These are phyloP conservation scores for Thyatira batis DNA, from an alignment of 2,888 invertebrate species.

Conservation along the genomic window DNA sequence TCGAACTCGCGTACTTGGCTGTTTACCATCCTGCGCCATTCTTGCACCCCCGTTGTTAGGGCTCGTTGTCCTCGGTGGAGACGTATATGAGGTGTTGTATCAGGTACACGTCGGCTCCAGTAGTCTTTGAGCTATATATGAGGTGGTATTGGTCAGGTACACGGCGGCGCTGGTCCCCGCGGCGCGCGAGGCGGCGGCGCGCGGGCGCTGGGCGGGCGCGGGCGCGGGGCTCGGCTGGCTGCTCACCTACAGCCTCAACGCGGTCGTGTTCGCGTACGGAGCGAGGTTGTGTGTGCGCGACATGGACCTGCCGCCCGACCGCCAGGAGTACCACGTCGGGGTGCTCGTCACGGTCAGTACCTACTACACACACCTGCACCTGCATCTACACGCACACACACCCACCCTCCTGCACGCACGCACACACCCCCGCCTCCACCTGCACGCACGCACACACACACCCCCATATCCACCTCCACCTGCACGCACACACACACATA, in stretches of 20 bases:
- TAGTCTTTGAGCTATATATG: neutral
- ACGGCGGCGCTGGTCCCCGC: conserved; percentile 78
- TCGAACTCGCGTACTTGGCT: too few species aligned
- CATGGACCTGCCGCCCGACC: conserved; percentile 77
- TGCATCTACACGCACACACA: too few species aligned
- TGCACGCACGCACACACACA: too few species aligned
- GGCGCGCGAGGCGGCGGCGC: conserved; percentile 78
- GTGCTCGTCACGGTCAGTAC: conserved; percentile 85
- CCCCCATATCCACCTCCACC: too few species aligned
- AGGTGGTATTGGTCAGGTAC: conserved; percentile 70
- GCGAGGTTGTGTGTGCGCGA: conserved; percentile 85
- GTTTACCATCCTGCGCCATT: too few species aligned
- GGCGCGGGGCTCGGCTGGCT: conserved; percentile 89
- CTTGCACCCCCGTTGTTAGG: too few species aligned
- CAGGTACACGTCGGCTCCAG: too few species aligned
- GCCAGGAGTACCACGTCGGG: conserved; percentile 85
- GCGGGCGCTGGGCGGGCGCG: conserved; percentile 85
- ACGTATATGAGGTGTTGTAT: neutral
- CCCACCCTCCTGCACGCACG: too few species aligned
- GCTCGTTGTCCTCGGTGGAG: too few species aligned
- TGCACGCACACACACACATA: too few species aligned
- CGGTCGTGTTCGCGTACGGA: conserved; percentile 90
- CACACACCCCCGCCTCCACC: too few species aligned
- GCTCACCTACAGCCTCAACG: conserved; percentile 87
- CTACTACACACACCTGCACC: neutral